Base-by-base conservation (phyloP, 2,113 vertebrate genomes). In the Podarcis cretensis region DNA sequence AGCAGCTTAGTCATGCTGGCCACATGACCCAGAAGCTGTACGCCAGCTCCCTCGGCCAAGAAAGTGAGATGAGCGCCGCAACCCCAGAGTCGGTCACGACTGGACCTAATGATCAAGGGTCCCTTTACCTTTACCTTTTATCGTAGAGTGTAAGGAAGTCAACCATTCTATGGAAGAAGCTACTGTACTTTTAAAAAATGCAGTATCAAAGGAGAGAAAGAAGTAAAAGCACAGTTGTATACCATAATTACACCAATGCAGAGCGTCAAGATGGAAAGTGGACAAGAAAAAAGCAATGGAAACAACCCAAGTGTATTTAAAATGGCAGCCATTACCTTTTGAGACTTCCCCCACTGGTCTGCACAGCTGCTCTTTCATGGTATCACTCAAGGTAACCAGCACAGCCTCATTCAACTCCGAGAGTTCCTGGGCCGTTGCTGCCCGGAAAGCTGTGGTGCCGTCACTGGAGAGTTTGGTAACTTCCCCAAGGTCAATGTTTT, bases 321-420 rank as follows among this genome's bases (percentile, higher is more conserved):
- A 73, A 2, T 8, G 6, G 68, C 10, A 0, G 0, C 0, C 0
- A 54, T 96, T 96, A 98, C 98, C 94, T 97, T 83, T 98, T 13
- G 95, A 21, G 37, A 87, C 0, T 0, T 98, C 98, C 0, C 69
- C 30, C 0, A 32, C 1, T 40, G 81, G 95, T 6, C 89, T 96
- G 89, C 98, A 99, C 5, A 98, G 30, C 65, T 95, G 97, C 74
- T 98, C 97, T 10, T 94, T 96, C 91, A 99, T 97, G 9, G 98
- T 98, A 0, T 98, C 98, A 2, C 97, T 97, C 89, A 99, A 90
- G 0, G 97, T 98, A 32, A 97, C 97, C 93, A 99, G 89, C 68
- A 99, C 98, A 88, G 98, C 97, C 90, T 99, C 99, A 0, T 98
- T 98, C 74, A 99, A 92, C 57, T 99, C 98, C 0, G 98, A 99